Evolutionary conservation across 2,797 vertebrate genomes (phyloP).

Genomic region (Columba guinea): DNA sequence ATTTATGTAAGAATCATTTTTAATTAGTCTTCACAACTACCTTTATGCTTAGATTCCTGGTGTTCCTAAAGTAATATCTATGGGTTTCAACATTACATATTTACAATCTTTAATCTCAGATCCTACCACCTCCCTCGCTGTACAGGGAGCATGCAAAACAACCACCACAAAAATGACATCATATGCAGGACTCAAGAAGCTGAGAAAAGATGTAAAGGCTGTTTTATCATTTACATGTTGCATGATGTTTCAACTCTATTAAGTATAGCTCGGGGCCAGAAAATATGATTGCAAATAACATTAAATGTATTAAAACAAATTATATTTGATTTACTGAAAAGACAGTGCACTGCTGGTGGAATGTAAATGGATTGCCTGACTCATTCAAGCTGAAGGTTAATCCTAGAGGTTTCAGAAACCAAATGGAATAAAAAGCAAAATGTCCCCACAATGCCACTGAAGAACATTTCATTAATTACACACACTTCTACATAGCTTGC

Average conservation of each 20-base stretch:
- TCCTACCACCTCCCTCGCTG: not conserved
- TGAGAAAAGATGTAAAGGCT: not conserved
- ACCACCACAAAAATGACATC: not conserved
- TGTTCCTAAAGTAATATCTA: not conserved
- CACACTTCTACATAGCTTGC: not conserved
- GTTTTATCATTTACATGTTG: not conserved
- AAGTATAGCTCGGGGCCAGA: not conserved
- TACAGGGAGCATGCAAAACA: not conserved
- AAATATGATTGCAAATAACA: not conserved
- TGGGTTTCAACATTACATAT: not conserved
- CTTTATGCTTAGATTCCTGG: not conserved
- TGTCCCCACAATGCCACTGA: not conserved
- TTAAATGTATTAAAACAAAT: slow-evolving; percentile 30
- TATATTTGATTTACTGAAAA: slow-evolving; percentile 4
- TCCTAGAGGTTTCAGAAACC: not conserved
- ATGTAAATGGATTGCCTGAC: not conserved
- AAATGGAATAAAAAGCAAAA: not conserved
- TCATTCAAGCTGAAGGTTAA: slow-evolving; percentile 28
- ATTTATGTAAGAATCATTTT: not conserved
- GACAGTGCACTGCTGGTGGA: not conserved
- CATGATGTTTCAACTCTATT: not conserved
- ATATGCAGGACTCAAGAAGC: not conserved
- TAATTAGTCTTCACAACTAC: not conserved
- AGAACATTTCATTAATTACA: not conserved
- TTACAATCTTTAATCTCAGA: not conserved